Base-by-base conservation (phyloP, 2,888 invertebrate species). In the Auanema sp. region DNA sequence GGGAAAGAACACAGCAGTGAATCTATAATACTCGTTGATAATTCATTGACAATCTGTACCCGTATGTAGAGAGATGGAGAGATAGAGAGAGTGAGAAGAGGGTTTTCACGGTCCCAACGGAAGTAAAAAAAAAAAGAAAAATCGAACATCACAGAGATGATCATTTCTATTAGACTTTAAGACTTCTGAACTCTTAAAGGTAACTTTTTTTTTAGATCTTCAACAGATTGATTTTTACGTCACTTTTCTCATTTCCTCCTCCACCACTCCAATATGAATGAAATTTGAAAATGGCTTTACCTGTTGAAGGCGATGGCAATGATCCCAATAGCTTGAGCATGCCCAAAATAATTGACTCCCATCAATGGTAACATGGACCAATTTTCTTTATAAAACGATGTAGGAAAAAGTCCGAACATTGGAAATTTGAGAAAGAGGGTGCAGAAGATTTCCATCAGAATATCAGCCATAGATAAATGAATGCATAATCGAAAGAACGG, bases 401-500 rank as follows among this genome's bases (percentile, higher is more conserved):
- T 61, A 2, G 75, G 71, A 53, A 71, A 70, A 33, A 69, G 61
- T 50, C 74, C 76, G 57, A 73, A 76, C 8, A 71, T 66, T 10
- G 76, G 73, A 16, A 75, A 69, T 65, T 76, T 76, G 69, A 75
- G 75, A 67, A 74, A 71, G 6, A 75, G 14, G 1, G 71, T 70
- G n/a, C 70, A 71, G 58, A 76, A 75, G 10, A 73, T 58, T 50
- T 66, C 72, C 71, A 75, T 74, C 25, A 71, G 60, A 58, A 75
- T 72, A 61, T 76, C 76, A 41, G 73, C 73, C n/a, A 76, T 64
- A 14, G 71, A 73, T 5, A 77, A 60, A 57, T 77, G 76, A 23
- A 73, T 73, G 51, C 75, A 77, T 51, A 77, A 65, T 42, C 73
- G 70, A 59, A 76, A 76, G 65, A 76, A 75, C 21, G 74, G 72